Conservation (phyloP, 1,140 invertebrate species). For the Drosophila pseudoobscura region DNA sequence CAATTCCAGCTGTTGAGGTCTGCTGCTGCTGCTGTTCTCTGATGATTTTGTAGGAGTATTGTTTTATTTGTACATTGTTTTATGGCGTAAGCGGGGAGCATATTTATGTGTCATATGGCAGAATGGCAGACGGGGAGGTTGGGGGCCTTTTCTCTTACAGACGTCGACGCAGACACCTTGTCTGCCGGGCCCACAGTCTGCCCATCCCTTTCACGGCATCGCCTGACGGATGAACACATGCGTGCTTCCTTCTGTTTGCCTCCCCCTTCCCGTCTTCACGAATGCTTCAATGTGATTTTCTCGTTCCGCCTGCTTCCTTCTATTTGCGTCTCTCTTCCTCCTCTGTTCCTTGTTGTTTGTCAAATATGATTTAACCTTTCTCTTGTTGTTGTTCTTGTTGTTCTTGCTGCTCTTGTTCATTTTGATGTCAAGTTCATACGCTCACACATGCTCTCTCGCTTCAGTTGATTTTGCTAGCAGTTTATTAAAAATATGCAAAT, state of each 20-base stretch:
- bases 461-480: slow-evolving; percentile 62
- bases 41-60: slow-evolving; percentile 47
- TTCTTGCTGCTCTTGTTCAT: slow-evolving; percentile 42
- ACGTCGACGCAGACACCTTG: slow-evolving; percentile 49
- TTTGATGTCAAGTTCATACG: slow-evolving; percentile 63
- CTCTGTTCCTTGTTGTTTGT: slow-evolving; percentile 47
- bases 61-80: slow-evolving; percentile 63
- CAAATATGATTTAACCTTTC: slow-evolving; percentile 65
- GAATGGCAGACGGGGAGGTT: slow-evolving; percentile 6
- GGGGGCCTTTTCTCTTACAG: slow-evolving; percentile 28
- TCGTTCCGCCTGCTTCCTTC: neutral
- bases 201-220: slow-evolving; percentile 30
- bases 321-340: slow-evolving; percentile 7
- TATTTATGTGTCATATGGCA: slow-evolving; percentile 57
- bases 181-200: slow-evolving; percentile 1
- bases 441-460: slow-evolving; percentile 24
- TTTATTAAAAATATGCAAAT: slow-evolving; percentile 73
- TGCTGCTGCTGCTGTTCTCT: slow-evolving; percentile 24
- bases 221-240: slow-evolving; percentile 47
- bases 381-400: neutral
- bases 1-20: neutral
- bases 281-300: too few relatives aligned
- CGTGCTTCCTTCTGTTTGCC: slow-evolving; percentile 26
- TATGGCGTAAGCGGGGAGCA: slow-evolving; percentile 23
- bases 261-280: slow-evolving; percentile 2